A percentile compares a stretch with the other conserved stretches of the same genome.
Conservation (phyloP, 1,140 invertebrate genomes). For the Paracyclopina nana region DNA sequence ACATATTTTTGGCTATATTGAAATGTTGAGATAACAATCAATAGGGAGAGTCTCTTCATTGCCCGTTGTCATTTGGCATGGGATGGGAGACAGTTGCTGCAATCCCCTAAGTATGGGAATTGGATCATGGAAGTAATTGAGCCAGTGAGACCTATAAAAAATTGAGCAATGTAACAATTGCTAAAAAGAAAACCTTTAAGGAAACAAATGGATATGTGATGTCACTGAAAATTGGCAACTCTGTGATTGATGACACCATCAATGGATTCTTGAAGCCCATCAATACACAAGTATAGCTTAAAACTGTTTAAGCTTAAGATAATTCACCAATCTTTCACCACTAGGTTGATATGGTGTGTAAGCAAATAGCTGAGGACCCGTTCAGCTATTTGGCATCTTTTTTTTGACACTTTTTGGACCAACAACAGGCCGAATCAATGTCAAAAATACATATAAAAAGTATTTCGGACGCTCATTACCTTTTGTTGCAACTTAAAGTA, state of each 20-base stretch:
- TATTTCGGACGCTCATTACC: too few relatives aligned
- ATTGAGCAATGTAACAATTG: too few relatives aligned
- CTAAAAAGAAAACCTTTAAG: too few relatives aligned
- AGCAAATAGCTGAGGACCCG: constrained; percentile 46
- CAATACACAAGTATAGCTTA: constrained; percentile 46
- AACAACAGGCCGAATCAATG: too few relatives aligned
- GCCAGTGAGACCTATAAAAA: constrained; percentile 43
- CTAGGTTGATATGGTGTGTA: constrained; percentile 57
- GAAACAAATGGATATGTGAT: constrained; percentile 55
- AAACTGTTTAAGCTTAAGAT: too few relatives aligned
- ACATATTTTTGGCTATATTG: too few relatives aligned
- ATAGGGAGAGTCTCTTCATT: neutral
- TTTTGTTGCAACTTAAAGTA: too few relatives aligned
- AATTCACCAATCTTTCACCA: too few relatives aligned
- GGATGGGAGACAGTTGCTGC: constrained; percentile 70
- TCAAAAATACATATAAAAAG: too few relatives aligned
- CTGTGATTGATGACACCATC: constrained; percentile 51
- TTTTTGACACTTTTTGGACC: too few relatives aligned
- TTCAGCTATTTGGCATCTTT: too few relatives aligned
- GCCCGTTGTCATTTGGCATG: constrained; percentile 15
- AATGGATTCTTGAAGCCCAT: constrained; percentile 73
- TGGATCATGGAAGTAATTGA: constrained; percentile 40
- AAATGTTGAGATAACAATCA: too few relatives aligned
- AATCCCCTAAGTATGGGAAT: constrained; percentile 68
- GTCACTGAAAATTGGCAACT: constrained; percentile 62